These are phyloP conservation scores for Drosophila aldrichi DNA, from an alignment of 2,888 invertebrate genomes.

Conservation along the genomic window DNA sequence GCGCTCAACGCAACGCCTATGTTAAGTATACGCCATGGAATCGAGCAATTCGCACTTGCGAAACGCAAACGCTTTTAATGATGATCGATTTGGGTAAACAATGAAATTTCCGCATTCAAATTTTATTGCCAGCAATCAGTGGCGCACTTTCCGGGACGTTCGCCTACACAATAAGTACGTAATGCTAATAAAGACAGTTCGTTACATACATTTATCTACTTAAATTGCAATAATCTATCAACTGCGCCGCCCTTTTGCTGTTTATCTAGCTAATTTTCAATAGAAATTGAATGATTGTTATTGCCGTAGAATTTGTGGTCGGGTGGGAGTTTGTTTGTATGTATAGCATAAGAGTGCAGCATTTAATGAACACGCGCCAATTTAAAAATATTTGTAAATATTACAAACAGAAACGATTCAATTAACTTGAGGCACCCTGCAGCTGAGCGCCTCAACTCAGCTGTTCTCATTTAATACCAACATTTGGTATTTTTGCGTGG, in stretches of 20 bases:
- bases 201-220: slow-evolving; percentile 50
- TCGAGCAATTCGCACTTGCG: slow-evolving; percentile 74
- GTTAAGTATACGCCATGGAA: slow-evolving; percentile 75
- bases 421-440: slow-evolving; percentile 13
- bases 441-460: slow-evolving; percentile 7
- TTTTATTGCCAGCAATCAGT: slow-evolving; percentile 77
- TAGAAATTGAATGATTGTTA: slow-evolving; percentile 52
- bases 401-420: neutral
- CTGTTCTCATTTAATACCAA: slow-evolving; percentile 34
- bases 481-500: neutral
- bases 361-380: neutral
- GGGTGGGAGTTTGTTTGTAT: neutral
- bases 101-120: slow-evolving; percentile 78
- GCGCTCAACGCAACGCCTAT: slow-evolving; percentile 8
- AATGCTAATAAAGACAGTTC: slow-evolving; percentile 27
- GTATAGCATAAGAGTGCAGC: neutral
- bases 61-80: slow-evolving; percentile 71
- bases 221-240: slow-evolving; percentile 71
- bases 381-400: slow-evolving; percentile 4
- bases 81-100: slow-evolving; percentile 80
- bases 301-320: neutral
- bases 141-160: slow-evolving; percentile 47
- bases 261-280: slow-evolving; percentile 58
- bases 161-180: slow-evolving; percentile 27
- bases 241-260: slow-evolving; percentile 63